These are phyloP conservation scores for Simalia tracyae DNA, from an alignment of 2,797 vertebrate species.

Conservation along the genomic window DNA sequence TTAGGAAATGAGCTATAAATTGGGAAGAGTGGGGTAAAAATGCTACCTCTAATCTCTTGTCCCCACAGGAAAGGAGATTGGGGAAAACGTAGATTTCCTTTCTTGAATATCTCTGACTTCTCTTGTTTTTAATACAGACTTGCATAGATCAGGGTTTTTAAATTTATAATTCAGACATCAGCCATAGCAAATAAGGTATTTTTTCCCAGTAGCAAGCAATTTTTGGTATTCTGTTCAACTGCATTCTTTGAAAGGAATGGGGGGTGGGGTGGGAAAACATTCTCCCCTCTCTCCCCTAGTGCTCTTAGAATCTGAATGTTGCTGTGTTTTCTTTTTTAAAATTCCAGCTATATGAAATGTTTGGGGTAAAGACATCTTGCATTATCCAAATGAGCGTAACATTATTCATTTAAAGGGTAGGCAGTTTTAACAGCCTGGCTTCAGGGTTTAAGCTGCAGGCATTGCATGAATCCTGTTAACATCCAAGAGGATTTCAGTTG, in stretches of 20 bases:
- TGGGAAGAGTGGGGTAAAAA: neutral
- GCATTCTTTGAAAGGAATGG: constrained; percentile 70
- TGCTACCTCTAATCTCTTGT: constrained; percentile 7
- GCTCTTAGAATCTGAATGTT: constrained; percentile 64
- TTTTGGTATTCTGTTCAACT: constrained; percentile 83
- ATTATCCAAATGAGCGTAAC: constrained; percentile 10
- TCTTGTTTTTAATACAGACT: constrained; percentile 72
- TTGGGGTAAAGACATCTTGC: constrained; percentile 30
- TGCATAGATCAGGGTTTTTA: constrained; percentile 47
- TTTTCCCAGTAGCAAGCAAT: constrained; percentile 83
- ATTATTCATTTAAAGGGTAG: neutral
- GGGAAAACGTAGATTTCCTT: constrained; percentile 56
- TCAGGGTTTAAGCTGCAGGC: neutral
- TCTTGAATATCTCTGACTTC: constrained; percentile 79
- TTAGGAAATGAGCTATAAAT: neutral
- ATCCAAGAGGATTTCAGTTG: neutral
- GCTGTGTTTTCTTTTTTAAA: constrained; percentile 60
- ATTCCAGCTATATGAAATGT: constrained; percentile 62
- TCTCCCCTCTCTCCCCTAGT: constrained; percentile 32
- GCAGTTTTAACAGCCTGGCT: neutral
- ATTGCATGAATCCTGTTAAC: neutral
- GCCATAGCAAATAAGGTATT: constrained; percentile 63
- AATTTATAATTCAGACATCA: constrained; percentile 77
- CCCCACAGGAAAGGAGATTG: neutral
- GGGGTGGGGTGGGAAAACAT: constrained; percentile 9